Base-by-base conservation (phyloP, 2,113 vertebrate species). In the Nettapus auritus region DNA sequence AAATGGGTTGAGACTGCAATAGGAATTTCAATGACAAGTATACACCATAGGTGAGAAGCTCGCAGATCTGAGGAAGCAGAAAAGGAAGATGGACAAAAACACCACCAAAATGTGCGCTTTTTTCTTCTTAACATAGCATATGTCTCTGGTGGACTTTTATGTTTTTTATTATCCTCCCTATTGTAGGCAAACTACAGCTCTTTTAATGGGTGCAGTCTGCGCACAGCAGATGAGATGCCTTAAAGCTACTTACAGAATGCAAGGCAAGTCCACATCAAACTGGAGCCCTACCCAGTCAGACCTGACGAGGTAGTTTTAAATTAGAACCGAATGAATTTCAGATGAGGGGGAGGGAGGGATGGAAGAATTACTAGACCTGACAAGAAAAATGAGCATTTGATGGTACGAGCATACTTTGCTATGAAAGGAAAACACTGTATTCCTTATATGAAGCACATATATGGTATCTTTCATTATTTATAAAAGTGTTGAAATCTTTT, bases 371-470 rank as follows among this genome's bases (percentile, higher is more conserved):
- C 93, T 82, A 90, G 96, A 91, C 90, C 95, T 95, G 91, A 84
- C 70, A 89, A 82, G 89, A 79, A 95, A 97, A 97, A 94, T 38
- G 70, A 97, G 94, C 93, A 75, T 98, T 94, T 95, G 94, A 98
- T 97, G 98, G 98, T 98, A 98, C 98, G 87, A 96, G 63, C 92
- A 83, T 95, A 89, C 91, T 93, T 97, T 91, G 96, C 94, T 96
- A 98, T 96, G 96, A 97, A 97, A 98, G 97, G 96, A 98, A 97
- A 97, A 97, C 97, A 98, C 98, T 98, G 98, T 98, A 97, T 98
- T 98, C 97, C 97, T 98, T 97, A 96, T 93, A 97, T 97, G 97
- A 98, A 98, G 97, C 98, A 97, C 97, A 93, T 97, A 91, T 94
- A 95, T 83, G 94, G 93, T 96, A 97, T 97, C 97, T 96, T 97